These are phyloP conservation scores for Sminthopsis crassicaudata DNA, from an alignment of 2,113 vertebrate genomes.

Conservation along the genomic window DNA sequence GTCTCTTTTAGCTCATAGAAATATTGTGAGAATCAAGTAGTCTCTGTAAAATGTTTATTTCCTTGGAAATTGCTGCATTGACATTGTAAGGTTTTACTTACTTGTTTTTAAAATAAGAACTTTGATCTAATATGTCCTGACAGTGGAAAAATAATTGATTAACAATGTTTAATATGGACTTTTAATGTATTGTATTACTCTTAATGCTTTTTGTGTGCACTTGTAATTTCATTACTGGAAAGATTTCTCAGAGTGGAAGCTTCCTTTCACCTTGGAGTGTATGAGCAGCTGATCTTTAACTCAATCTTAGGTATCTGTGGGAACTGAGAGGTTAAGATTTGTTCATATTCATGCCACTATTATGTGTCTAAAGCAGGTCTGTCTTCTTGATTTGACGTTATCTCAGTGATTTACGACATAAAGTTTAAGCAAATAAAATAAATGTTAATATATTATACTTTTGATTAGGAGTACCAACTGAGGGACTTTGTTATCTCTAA, in stretches of 20 bases:
- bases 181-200: background rate
- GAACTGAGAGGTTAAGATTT: background rate
- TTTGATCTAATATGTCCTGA: background rate
- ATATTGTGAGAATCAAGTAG: conserved; percentile 39
- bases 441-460: background rate
- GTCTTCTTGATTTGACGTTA: background rate
- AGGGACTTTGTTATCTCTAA: background rate
- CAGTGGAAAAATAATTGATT: background rate
- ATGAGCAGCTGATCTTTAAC: background rate
- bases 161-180: background rate
- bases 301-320: background rate
- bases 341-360: background rate
- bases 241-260: background rate
- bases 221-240: background rate
- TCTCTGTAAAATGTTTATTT: conserved; percentile 47
- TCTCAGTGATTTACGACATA: background rate
- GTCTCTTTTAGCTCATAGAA: conserved; percentile 35
- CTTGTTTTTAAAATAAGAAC: background rate
- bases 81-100: conserved; percentile 32
- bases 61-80: conserved; percentile 3
- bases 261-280: background rate
- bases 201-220: background rate
- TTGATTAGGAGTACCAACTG: background rate
- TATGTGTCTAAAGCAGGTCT: background rate
- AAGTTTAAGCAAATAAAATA: background rate